phyloP scores from a whole-genome alignment of 2,797 vertebrate genomes.

The Oreortyx pictus region DNA sequence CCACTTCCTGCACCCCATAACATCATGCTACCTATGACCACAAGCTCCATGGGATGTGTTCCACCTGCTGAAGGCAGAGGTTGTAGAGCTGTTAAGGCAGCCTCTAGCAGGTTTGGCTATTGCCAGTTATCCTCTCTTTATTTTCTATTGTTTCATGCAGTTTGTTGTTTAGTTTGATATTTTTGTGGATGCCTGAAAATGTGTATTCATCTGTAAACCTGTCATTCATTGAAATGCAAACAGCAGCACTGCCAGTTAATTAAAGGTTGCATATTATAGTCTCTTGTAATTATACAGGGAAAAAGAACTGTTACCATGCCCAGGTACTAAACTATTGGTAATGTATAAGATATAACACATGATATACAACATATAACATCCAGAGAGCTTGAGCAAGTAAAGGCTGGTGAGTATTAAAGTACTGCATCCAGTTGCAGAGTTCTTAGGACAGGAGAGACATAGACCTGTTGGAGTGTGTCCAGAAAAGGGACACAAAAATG shows the following conservation, averaged over 20 bases:
- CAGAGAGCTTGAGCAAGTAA: not conserved
- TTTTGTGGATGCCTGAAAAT: not conserved
- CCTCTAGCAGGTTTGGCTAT: not conserved
- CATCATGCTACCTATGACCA: fast-evolving
- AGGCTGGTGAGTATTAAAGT: not conserved
- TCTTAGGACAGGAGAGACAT: not conserved
- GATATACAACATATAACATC: too few species aligned
- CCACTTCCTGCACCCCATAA: not conserved
- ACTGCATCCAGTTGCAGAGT: not conserved
- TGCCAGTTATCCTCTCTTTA: not conserved
- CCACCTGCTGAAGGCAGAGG: not conserved
- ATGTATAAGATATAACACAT: not conserved
- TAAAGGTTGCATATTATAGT: not conserved
- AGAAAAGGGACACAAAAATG: not conserved
- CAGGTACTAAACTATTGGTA: not conserved
- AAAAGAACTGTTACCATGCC: not conserved
- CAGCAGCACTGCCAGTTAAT: not conserved
- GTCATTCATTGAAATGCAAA: not conserved
- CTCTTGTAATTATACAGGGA: not conserved
- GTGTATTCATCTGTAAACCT: not conserved
- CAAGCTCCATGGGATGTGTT: fast-evolving
- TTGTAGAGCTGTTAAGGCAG: not conserved
- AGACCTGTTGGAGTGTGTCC: not conserved
- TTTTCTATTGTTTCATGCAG: not conserved
- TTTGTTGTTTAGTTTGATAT: not conserved